Base-by-base conservation (phyloP, 2,113 vertebrate species). In the Eulemur rufifrons region DNA sequence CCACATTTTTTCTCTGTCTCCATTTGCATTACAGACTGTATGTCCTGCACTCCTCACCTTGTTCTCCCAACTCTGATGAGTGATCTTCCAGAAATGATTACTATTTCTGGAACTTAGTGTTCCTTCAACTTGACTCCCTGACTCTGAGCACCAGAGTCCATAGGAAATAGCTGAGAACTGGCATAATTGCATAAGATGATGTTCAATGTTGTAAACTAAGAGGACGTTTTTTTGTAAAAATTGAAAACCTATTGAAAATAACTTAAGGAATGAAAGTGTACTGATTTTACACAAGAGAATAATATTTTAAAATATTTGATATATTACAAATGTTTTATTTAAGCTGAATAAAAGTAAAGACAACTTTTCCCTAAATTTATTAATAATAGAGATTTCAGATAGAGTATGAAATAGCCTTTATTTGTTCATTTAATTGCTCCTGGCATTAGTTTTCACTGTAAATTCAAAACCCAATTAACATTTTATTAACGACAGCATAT, bases 391-490 rank as follows among this genome's bases (percentile, higher is more conserved):
- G 63, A 96, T 92, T 84, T 69, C 47, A 87, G 18, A 27, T 50
- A 84, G 25, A 20, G 61, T 50, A 69, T 56, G 77, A n/a, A 32
- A 82, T 77, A 86, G 32, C 7, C 13, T 74, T 95, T 86, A 73
- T 77, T 95, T 73, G 32, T 39, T 89, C 56, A 82, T 68, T 93
- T 92, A 95, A 86, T 96, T 90, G 34, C 34, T 56, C 17, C 42
- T 15, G 11, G 45, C 42, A 85, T 92, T 83, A 86, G 39, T 87
- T 86, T 95, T 92, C 69, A 71, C 63, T 95, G 20, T 78, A 94
- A 95, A 89, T 90, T 93, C 17, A 94, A 97, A 95, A 92, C 89
- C 52, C 56, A 93, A 89, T 96, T 84, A 89, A 52, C 17, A 92
- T 92, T 83, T 87, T 80, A 84, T 76, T 89, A 96, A 85, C 90